phyloP scores from a whole-genome alignment of 1,140 invertebrate genomes.

The Pachyrhynchus sulphureomaculatus region DNA sequence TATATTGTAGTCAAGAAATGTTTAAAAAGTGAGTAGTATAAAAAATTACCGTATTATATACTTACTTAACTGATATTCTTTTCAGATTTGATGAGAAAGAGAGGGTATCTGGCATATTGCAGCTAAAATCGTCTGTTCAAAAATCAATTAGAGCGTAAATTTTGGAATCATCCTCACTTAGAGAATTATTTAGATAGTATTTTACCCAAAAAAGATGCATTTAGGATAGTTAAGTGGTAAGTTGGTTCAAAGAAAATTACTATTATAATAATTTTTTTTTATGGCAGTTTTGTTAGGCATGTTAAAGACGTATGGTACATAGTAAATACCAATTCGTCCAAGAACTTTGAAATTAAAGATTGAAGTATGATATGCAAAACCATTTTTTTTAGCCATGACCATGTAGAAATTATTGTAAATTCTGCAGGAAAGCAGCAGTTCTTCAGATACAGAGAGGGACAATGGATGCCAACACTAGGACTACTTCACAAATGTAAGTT shows the following conservation, averaged over 20 bases:
- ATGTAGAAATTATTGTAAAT: slow-evolving; percentile 94
- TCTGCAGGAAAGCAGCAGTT: slow-evolving; percentile 88
- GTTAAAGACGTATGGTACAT: no score
- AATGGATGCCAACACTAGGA: slow-evolving; percentile 91
- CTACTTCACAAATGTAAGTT: slow-evolving; percentile 92
- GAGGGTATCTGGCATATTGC: slow-evolving; percentile 90
- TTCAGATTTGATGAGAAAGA: slow-evolving; percentile 94
- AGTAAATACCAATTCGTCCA: no score
- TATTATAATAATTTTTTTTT: no score
- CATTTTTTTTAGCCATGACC: slow-evolving; percentile 87
- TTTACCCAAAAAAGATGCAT: slow-evolving; percentile 93
- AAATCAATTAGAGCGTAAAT: slow-evolving; percentile 89
- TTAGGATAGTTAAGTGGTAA: slow-evolving; percentile 95
- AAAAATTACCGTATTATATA: no score
- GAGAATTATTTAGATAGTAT: slow-evolving; percentile 87
- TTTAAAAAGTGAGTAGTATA: no score
- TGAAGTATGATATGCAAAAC: no score
- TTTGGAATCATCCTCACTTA: slow-evolving; percentile 83
- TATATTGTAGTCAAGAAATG: no score
- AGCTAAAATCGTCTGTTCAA: slow-evolving; percentile 95
- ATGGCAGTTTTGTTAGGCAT: no score
- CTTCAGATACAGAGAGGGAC: slow-evolving; percentile 91
- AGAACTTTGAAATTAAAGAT: no score
- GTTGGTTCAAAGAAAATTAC: no score
- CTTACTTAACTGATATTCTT: no score